Evolutionary conservation across 1,140 invertebrate genomes (phyloP).

Genomic region (Reticulitermes speratus): DNA sequence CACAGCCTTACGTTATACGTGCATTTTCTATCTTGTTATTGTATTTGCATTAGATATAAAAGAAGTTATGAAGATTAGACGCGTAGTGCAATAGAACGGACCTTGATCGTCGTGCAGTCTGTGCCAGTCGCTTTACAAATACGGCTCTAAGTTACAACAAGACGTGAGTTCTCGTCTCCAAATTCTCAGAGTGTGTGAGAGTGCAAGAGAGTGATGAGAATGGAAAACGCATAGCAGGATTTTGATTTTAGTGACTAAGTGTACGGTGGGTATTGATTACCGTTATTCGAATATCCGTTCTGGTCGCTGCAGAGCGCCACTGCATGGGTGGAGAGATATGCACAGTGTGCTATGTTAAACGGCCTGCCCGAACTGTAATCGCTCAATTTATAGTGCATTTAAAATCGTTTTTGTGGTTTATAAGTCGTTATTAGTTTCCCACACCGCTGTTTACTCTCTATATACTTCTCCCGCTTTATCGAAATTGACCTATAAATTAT

Average conservation of each 20-base stretch:
- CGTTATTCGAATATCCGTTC: neutral
- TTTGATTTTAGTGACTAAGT: neutral
- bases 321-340: neutral
- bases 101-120: too few relatives aligned
- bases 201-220: too few relatives aligned
- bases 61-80: too few relatives aligned
- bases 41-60: too few relatives aligned
- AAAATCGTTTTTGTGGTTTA: neutral
- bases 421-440: neutral
- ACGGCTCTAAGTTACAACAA: too few relatives aligned
- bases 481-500: neutral
- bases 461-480: neutral
- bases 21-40: too few relatives aligned
- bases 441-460: neutral
- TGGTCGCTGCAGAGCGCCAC: neutral
- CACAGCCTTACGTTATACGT: too few relatives aligned
- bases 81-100: too few relatives aligned
- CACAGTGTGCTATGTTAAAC: neutral
- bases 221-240: neutral
- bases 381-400: constrained; percentile 4
- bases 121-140: too few relatives aligned
- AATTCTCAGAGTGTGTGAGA: too few relatives aligned
- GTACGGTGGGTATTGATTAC: neutral
- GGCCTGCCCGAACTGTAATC: neutral
- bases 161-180: too few relatives aligned